A percentile compares a stretch with the other conserved stretches of the same genome.
phyloP scores from a whole-genome alignment of 2,113 vertebrate genomes.

The Ariopsis seemanni region DNA sequence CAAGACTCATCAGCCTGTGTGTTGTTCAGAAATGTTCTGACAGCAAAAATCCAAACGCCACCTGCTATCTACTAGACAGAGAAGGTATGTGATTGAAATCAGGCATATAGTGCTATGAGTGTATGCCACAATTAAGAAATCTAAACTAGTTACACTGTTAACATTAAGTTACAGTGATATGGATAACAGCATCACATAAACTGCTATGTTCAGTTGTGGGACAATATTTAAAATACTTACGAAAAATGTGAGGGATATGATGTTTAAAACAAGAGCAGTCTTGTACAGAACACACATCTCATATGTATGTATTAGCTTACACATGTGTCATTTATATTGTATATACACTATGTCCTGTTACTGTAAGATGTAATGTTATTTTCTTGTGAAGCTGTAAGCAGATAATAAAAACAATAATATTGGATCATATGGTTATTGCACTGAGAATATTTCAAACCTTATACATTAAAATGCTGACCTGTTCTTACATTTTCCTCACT shows the following conservation, averaged over 20 bases:
- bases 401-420: not conserved
- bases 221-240: not conserved
- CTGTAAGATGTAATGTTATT: not conserved
- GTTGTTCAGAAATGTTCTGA: not conserved
- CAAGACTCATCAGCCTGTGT: not conserved
- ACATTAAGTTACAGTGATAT: not conserved
- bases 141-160: not conserved
- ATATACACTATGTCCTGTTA: not conserved
- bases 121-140: not conserved
- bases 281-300: too few relatives aligned
- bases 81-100: not conserved
- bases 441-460: not conserved
- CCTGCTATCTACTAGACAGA: not conserved
- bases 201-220: not conserved
- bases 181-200: not conserved
- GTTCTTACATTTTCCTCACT: slow-evolving; percentile 14
- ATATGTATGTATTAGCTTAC: not conserved
- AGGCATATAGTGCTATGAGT: not conserved
- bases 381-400: not conserved
- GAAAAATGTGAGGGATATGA: not conserved
- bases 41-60: not conserved
- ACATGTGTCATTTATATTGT: not conserved
- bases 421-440: not conserved
- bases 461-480: slow-evolving; percentile 16
- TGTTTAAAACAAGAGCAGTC: not conserved